Base-by-base conservation (phyloP, 2,797 vertebrate species). In the Neostethus bicornis region DNA sequence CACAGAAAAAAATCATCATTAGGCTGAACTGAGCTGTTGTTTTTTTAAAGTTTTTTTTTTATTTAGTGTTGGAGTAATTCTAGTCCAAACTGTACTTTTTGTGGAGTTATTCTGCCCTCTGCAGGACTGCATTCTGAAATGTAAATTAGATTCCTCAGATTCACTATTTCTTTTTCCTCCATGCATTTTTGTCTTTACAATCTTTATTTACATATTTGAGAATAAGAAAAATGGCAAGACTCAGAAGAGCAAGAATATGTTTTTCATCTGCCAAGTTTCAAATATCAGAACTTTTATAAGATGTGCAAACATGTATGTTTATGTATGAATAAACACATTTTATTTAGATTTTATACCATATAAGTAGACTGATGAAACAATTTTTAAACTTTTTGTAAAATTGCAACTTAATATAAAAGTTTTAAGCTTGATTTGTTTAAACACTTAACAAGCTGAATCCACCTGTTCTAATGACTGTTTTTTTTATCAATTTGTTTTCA, bases 41-140 rank as follows among this genome's bases (percentile, higher is more conserved):
- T 75, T 24, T 41, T 38, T 2, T n/a, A 37, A 29, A 13, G 34
- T 35, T 32, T 58, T 24, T 23, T 43, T 51, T 7, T 20, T 56
- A 23, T 59, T 35, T 46, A 14, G 6, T 13, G n/a, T 17, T 16
- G 42, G n/a, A 21, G 11, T 16, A 8, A 21, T 53, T 38, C 9
- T 9, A 10, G 9, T 10, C 3, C 17, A 38, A 3, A 7, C 14
- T 6, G 19, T 49, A 34, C n/a, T 46, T 56, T 62, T n/a, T 29
- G 31, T 66, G n/a, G 79, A 61, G 56, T 72, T 77, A 54, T 79
- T 51, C 71, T 87, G 89, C 83, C 86, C 74, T 73, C 88, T 87
- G 70, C 64, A 89, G 89, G 86, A 65, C 1, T 19, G 25, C 44
- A 11, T 53, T 10, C 12, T 43, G 4, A 54, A 49, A 46, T 39